Evolutionary conservation across 2,888 invertebrate genomes (phyloP), one percentile per base, ranked within the genome.

Genomic region (Zaprionus obscuricornis): DNA sequence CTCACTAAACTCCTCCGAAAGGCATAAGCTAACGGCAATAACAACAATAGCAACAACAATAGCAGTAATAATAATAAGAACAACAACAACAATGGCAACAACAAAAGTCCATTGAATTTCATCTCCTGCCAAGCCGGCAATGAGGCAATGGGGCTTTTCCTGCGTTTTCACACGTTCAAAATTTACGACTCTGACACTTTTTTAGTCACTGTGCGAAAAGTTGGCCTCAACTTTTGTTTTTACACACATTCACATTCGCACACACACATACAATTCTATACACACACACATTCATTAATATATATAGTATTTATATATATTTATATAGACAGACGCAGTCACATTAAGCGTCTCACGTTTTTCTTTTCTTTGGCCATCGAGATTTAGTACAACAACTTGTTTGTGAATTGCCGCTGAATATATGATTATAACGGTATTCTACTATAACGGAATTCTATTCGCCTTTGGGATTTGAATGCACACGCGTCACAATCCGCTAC

Each of bases 131-230:
- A 51, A 45, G 75, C 79, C 76, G 78, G 74, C 78, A 79, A 82
- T 70, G 60, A 46, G 77, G 65, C 82, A 78, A 78, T 66, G 76
- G 69, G 78, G 49, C 74, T 79, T 76, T 78, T 78, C 78, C 78
- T 78, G 79, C 78, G 72, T 76, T 83, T 78, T 78, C 78, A 78
- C 78, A 78, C 78, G 83, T 83, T 83, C 70, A 67, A 79, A 78
- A 78, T 78, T 83, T 78, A 78, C 81, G 76, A 83, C 84, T 64
- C 40, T 63, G 64, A 36, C 51, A 49, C 52, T 65, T 67, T 68
- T 74, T 58, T 52, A 50, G 37, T 51, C 42, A 51, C 27, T 39
- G 11, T 40, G 29, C 10, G 33, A 45, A 36, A 52, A 47, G 52
- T 72, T 65, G 40, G 8, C 46, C 40, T 51, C 31, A 50, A 45